phyloP scores from a whole-genome alignment of 2,888 invertebrate species.

The Adelognathus sp. region DNA sequence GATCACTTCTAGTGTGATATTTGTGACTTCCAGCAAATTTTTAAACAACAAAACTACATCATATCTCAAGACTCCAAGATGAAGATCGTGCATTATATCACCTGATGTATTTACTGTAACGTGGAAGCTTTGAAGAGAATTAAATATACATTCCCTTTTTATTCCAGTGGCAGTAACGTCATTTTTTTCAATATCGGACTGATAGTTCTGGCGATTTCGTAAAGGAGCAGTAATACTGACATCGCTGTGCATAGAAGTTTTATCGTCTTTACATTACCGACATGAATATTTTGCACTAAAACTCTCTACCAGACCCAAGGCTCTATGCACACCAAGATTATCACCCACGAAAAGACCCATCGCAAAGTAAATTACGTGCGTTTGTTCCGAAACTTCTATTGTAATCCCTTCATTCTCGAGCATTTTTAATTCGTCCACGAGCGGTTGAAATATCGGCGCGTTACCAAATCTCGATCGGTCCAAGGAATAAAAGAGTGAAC shows the following conservation, averaged over 20 bases:
- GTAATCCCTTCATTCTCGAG: too few relatives aligned
- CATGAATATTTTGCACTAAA: constrained; percentile 57
- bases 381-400: too few relatives aligned
- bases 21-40: constrained; percentile 25
- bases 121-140: constrained; percentile 53
- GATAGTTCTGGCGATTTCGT: constrained; percentile 49
- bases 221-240: background rate
- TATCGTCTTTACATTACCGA: constrained; percentile 49
- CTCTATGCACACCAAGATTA: too few relatives aligned
- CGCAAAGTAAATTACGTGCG: too few relatives aligned
- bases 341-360: too few relatives aligned
- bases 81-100: constrained; percentile 60
- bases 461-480: too few relatives aligned
- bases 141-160: constrained; percentile 45
- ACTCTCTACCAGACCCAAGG: constrained; percentile 55
- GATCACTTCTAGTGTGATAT: constrained; percentile 40
- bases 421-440: too few relatives aligned
- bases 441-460: too few relatives aligned
- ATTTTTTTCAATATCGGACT: constrained; percentile 34
- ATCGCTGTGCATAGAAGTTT: background rate
- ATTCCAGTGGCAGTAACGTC: constrained; percentile 47
- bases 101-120: constrained; percentile 46
- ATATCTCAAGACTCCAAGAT: constrained; percentile 49
- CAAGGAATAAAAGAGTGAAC: too few relatives aligned
- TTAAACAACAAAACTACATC: constrained; percentile 55